Conservation (phyloP, 2,888 invertebrate genomes). For the Amphipoea oculea region DNA sequence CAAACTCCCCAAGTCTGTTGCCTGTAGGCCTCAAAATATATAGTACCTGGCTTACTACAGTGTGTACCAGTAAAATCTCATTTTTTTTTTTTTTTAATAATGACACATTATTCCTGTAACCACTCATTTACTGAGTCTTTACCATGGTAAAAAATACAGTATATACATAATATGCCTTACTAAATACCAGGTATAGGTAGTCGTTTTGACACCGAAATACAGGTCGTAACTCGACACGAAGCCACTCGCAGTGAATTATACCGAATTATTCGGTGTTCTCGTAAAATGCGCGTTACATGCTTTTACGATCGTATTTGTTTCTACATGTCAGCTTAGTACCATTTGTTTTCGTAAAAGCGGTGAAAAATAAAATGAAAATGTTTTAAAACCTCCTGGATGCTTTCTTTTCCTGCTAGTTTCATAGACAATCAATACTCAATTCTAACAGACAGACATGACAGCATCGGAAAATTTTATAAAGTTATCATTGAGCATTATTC, state of each 20-base stretch:
- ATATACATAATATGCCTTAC: neutral
- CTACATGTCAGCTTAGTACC: conserved; percentile 60
- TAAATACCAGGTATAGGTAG: conserved; percentile 10
- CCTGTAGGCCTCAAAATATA: too few relatives aligned
- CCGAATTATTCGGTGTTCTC: conserved; percentile 71
- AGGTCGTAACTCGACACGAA: conserved; percentile 60
- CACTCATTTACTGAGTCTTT: too few relatives aligned
- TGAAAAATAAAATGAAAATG: neutral
- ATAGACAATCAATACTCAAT: too few relatives aligned
- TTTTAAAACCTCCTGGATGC: neutral
- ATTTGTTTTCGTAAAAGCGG: conserved; percentile 45
- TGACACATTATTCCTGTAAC: too few relatives aligned
- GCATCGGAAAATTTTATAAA: too few relatives aligned
- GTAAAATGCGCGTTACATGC: conserved; percentile 70
- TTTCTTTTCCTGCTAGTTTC: neutral
- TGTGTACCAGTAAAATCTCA: too few relatives aligned
- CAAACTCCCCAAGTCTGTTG: too few relatives aligned
- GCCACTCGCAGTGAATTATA: conserved; percentile 72
- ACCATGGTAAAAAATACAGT: neutral
- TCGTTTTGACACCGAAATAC: conserved; percentile 60
- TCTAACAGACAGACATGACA: too few relatives aligned
- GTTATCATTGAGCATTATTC: too few relatives aligned
- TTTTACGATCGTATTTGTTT: conserved; percentile 75
- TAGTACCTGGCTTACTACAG: too few relatives aligned
- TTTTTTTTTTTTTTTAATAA: too few relatives aligned